phyloP scores from a whole-genome alignment of 2,113 vertebrate species.

The Poeciliopsis prolifica region DNA sequence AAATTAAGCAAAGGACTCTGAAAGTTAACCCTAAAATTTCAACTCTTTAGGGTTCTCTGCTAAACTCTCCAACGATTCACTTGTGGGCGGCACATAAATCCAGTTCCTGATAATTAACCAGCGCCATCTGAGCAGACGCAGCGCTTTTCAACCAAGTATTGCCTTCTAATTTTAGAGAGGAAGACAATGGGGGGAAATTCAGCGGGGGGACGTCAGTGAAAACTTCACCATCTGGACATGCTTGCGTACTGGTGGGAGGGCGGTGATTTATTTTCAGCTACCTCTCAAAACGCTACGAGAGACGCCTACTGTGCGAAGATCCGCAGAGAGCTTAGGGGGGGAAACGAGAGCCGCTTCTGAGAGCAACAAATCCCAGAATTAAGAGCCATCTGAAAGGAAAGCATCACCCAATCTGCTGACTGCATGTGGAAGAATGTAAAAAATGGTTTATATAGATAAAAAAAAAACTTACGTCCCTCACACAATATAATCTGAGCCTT shows the following conservation, averaged over 20 bases:
- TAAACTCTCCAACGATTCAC: slow-evolving; percentile 19
- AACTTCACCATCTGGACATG: slow-evolving; percentile 72
- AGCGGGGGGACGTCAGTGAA: slow-evolving; percentile 65
- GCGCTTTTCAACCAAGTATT: slow-evolving; percentile 62
- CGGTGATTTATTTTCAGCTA: slow-evolving; percentile 71
- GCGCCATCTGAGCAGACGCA: slow-evolving; percentile 66
- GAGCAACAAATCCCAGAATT: slow-evolving; percentile 69
- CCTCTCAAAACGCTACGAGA: slow-evolving; percentile 61
- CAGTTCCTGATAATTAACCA: slow-evolving; percentile 68
- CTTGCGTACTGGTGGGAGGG: slow-evolving; percentile 64
- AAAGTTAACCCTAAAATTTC: slow-evolving; percentile 14
- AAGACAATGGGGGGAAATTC: slow-evolving; percentile 72
- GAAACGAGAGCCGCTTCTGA: slow-evolving; percentile 43
- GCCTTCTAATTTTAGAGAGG: slow-evolving; percentile 71
- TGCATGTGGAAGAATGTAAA: slow-evolving; percentile 26
- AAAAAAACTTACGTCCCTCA: background rate
- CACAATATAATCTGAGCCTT: slow-evolving; percentile 16
- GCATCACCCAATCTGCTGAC: slow-evolving; percentile 59
- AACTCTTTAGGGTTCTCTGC: slow-evolving; percentile 25
- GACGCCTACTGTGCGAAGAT: slow-evolving; percentile 64
- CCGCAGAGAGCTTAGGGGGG: slow-evolving; percentile 42
- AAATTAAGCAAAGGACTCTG: background rate
- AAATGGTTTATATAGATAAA: slow-evolving; percentile 3
- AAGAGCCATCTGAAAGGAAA: slow-evolving; percentile 70
- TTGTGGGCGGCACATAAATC: slow-evolving; percentile 62